Percentiles rank a stretch among this genome's conserved stretches.
Evolutionary conservation across 1,140 invertebrate species (phyloP).

Genomic region (Zeugodacus cucurbitae): DNA sequence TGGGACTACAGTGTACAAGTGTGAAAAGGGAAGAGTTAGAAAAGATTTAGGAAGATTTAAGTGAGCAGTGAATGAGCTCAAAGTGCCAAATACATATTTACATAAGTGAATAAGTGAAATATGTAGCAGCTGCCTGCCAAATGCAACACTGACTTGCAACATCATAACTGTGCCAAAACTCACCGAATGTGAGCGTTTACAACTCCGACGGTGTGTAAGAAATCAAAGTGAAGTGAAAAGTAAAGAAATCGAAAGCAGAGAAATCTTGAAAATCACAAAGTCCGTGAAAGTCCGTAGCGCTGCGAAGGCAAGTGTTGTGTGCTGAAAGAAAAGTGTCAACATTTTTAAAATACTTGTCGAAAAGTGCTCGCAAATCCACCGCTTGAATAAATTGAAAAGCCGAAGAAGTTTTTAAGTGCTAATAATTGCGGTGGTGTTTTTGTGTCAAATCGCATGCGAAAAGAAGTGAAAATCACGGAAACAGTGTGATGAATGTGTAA

Average conservation of each 20-base stretch:
- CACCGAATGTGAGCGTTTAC: not conserved
- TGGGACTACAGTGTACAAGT: not conserved
- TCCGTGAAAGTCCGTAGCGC: not conserved
- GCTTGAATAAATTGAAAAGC: not conserved
- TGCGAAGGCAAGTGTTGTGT: not conserved
- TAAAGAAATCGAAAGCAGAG: not conserved
- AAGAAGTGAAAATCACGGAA: not conserved
- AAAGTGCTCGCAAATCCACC: not conserved
- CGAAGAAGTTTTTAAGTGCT: not conserved
- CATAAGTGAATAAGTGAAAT: not conserved
- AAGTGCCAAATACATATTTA: constrained; percentile 6
- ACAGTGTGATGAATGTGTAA: not conserved
- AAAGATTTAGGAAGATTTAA: not conserved
- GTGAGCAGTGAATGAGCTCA: not conserved
- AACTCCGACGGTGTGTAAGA: not conserved
- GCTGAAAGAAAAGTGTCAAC: not conserved
- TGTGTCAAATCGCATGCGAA: not conserved
- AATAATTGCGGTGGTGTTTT: not conserved
- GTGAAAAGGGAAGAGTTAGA: not conserved
- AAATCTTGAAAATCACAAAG: not conserved
- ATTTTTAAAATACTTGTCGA: not conserved
- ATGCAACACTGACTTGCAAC: constrained; percentile 3
- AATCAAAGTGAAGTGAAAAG: not conserved
- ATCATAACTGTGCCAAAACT: not conserved
- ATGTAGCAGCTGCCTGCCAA: not conserved